phyloP scores from a whole-genome alignment of 2,888 invertebrate species.

The Tenthredo scrophulariae region DNA sequence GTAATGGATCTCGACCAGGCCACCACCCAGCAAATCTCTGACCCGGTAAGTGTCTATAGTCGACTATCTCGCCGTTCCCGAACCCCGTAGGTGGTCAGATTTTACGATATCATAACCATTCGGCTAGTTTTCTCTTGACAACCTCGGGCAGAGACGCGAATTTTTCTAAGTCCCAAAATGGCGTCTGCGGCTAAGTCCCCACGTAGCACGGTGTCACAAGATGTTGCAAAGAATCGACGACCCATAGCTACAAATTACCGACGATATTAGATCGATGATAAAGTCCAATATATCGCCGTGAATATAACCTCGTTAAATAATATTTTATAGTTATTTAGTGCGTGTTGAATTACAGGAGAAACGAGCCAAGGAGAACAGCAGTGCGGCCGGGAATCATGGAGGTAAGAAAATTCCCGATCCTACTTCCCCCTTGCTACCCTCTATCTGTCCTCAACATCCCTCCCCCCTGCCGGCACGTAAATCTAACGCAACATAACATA shows the following conservation, averaged over 20 bases:
- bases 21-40: conserved; percentile 67
- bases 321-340: neutral
- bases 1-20: conserved; percentile 75
- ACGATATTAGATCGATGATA: neutral
- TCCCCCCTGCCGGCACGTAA: neutral
- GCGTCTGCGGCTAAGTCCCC: conserved; percentile 89
- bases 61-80: conserved; percentile 26
- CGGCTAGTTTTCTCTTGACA: conserved; percentile 80
- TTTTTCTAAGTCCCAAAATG: conserved; percentile 93
- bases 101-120: conserved; percentile 56
- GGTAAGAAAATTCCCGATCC: conserved; percentile 69
- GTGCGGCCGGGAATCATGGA: conserved; percentile 75
- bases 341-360: conserved; percentile 72
- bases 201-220: conserved; percentile 59
- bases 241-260: neutral
- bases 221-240: conserved; percentile 31
- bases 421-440: conserved; percentile 8
- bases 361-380: conserved; percentile 76
- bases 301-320: neutral
- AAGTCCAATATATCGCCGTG: neutral
- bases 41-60: conserved; percentile 70
- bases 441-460: neutral
- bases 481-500: neutral
- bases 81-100: conserved; percentile 27
- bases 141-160: conserved; percentile 79